Evolutionary conservation across 2,113 vertebrate genomes (phyloP), one percentile per base, ranked within the genome.

Genomic region (Alexandromys fortis): DNA sequence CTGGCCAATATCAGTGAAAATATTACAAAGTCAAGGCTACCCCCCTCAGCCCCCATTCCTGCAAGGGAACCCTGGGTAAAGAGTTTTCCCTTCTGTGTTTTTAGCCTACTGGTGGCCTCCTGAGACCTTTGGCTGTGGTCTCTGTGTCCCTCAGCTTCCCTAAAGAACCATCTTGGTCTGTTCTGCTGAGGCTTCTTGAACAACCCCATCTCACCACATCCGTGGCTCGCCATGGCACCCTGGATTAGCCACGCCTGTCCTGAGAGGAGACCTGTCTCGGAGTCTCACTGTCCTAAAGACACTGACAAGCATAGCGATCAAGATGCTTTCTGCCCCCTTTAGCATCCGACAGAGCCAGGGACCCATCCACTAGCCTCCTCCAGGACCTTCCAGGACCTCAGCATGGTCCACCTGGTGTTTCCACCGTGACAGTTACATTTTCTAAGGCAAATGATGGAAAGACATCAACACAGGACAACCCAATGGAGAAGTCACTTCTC

Each of bases 381-480:
- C 35, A 33, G 77, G 33, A 42, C 47, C 70, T 61, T 35, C n/a
- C 73, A 86, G 24, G 3, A 49, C 63, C 58, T 73, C 81, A 19
- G 45, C 8, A 28, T 5, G 52, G 12, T 55, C 47, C 0, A 2
- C 55, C 11, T 30, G 58, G 76, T 95, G 96, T 16, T 61, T 96
- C 38, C 90, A 63, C 91, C 96, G 38, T 17, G 83, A 68, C 49
- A 75, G 30, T 92, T 79, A 61, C 19, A 75, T 38, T 93, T 55
- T 89, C 88, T 78, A 92, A 70, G 33, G 42, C 10, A 6, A 72
- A 58, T 81, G 63, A 95, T 47, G 58, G 87, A 8, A 55, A 77
- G 11, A 58, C 5, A 11, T 72, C 24, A 22, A 13, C 11, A 49
- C 49, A 49, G 49, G 49, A 0, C 0, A 52, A 77, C 7, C n/a